Conservation (phyloP, 2,113 vertebrate genomes). For the Micronycteris hirsuta region DNA sequence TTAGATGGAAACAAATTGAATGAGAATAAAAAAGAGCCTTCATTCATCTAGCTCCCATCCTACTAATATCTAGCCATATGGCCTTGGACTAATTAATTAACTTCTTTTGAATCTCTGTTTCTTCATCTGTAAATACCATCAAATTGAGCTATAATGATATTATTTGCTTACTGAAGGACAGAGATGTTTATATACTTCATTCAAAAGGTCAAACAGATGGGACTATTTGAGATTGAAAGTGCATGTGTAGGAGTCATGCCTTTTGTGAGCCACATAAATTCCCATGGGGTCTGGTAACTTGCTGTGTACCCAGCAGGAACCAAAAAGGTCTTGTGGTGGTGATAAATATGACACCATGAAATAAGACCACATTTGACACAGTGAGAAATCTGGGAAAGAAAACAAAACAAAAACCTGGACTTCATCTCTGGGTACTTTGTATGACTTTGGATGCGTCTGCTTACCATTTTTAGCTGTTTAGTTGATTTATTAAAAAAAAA, state of each 20-base stretch:
- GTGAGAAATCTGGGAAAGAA: slow-evolving; percentile 11
- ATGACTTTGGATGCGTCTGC: slow-evolving; percentile 17
- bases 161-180: slow-evolving; percentile 64
- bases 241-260: slow-evolving; percentile 53
- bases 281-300: slow-evolving; percentile 50
- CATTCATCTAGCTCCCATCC: neutral
- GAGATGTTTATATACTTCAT: slow-evolving; percentile 60
- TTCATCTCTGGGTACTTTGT: neutral
- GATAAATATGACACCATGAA: slow-evolving; percentile 49
- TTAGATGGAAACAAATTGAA: slow-evolving; percentile 37
- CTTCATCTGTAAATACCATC: slow-evolving; percentile 50
- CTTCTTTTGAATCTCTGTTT: slow-evolving; percentile 49
- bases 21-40: neutral
- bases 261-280: slow-evolving; percentile 58
- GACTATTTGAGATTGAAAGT: slow-evolving; percentile 65
- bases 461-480: neutral
- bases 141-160: slow-evolving; percentile 36
- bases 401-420: slow-evolving; percentile 15
- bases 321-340: slow-evolving; percentile 50
- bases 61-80: slow-evolving; percentile 38
- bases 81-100: slow-evolving; percentile 44
- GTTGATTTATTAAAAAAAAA: neutral
- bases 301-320: slow-evolving; percentile 55
- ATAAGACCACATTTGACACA: slow-evolving; percentile 33
- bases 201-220: slow-evolving; percentile 70